Conservation (phyloP, 2,797 vertebrate genomes). For the Ficedula albicollis region DNA sequence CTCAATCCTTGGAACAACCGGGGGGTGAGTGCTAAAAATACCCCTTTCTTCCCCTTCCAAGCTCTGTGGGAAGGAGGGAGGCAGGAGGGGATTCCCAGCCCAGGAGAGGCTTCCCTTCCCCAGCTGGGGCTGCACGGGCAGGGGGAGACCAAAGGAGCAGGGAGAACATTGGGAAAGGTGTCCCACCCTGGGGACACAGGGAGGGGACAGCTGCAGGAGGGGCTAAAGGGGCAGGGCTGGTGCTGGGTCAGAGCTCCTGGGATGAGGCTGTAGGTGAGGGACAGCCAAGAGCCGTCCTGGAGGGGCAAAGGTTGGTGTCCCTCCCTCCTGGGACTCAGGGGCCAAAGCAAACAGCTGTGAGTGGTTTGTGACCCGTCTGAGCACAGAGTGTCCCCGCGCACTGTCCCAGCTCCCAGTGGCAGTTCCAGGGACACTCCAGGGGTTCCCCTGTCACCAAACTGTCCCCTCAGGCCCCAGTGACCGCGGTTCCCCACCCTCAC, state of each 20-base stretch:
- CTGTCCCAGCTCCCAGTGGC: neutral
- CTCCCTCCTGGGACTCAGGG: accelerated
- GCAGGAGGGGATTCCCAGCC: conserved; percentile 22
- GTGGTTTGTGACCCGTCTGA: neutral
- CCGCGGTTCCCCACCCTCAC: accelerated
- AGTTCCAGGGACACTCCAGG: neutral
- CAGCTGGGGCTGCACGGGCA: neutral
- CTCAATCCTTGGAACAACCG: neutral
- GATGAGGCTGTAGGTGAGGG: neutral
- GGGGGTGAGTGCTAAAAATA: conserved; percentile 24
- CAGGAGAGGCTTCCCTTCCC: neutral
- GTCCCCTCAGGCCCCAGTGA: neutral
- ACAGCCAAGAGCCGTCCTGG: neutral
- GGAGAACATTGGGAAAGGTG: accelerated
- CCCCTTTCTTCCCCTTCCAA: neutral
- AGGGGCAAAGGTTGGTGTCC: neutral
- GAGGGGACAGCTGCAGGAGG: neutral
- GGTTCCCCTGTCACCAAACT: neutral
- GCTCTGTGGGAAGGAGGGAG: neutral
- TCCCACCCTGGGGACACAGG: neutral
- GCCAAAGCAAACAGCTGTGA: neutral
- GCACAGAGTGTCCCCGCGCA: accelerated
- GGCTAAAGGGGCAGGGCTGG: neutral
- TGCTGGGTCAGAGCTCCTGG: neutral
- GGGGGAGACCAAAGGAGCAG: neutral